Percentiles rank a stretch among this genome's conserved stretches.
These are phyloP conservation scores for Holotrichia oblita DNA, from an alignment of 1,140 invertebrate genomes.

Conservation along the genomic window DNA sequence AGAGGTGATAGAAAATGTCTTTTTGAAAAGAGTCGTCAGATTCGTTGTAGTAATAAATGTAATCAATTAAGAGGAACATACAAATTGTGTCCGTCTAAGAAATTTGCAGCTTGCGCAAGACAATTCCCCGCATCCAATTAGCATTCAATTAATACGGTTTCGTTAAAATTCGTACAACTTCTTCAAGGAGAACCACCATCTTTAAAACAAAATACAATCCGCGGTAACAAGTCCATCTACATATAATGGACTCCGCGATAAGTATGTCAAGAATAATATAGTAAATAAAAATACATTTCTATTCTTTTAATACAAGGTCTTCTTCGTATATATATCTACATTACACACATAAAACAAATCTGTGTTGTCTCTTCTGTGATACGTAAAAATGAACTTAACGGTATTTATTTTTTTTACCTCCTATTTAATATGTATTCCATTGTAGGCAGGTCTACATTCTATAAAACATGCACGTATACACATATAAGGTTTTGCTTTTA, in stretches of 20 bases:
- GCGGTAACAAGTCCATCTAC: background rate
- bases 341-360: background rate
- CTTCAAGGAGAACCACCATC: background rate
- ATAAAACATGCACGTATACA: background rate
- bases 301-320: constrained; percentile 5
- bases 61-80: too few relatives aligned
- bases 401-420: background rate
- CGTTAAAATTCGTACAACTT: background rate
- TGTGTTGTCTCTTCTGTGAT: background rate
- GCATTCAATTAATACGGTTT: background rate
- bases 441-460: background rate
- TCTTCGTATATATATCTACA: background rate
- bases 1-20: too few relatives aligned
- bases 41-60: too few relatives aligned
- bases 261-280: constrained; percentile 13
- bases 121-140: background rate
- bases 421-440: background rate
- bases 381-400: background rate
- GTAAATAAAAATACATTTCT: constrained; percentile 2
- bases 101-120: background rate
- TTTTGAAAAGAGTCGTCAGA: too few relatives aligned
- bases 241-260: background rate
- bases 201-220: background rate
- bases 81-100: background rate
- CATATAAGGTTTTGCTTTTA: background rate